A percentile compares a stretch with the other conserved stretches of the same genome.
Conservation (phyloP, 2,888 invertebrate species). For the Tetrapedia diversipes region DNA sequence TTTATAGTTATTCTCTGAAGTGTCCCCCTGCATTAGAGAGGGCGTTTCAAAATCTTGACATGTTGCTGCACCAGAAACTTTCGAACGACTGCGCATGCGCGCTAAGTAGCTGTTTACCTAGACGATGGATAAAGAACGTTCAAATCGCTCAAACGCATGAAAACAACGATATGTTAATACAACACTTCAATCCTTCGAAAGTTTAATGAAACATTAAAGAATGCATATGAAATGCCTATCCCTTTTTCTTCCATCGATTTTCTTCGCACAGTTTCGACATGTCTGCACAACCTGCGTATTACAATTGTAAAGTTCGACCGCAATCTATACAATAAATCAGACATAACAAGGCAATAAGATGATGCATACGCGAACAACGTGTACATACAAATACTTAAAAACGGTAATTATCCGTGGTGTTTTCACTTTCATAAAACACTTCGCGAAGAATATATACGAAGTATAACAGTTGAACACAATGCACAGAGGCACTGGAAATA, state of each 20-base stretch:
- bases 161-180: background rate
- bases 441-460: background rate
- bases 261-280: background rate
- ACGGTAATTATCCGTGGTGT: background rate
- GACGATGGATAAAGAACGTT: background rate
- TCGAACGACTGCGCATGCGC: background rate
- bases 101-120: background rate
- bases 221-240: background rate
- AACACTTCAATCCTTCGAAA: too few species aligned
- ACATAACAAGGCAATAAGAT: background rate
- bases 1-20: too few species aligned
- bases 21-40: too few species aligned
- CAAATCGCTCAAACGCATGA: background rate
- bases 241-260: background rate
- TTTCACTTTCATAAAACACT: background rate
- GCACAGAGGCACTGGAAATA: constrained; percentile 13
- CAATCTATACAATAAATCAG: background rate
- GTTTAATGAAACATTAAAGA: background rate
- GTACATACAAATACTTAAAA: background rate
- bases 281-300: background rate
- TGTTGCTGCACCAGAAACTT: background rate
- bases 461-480: constrained; percentile 7
- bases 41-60: background rate
- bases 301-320: background rate
- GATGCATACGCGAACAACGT: background rate